These are phyloP conservation scores for Nothocercus nigrocapillus DNA, from an alignment of 2,113 vertebrate genomes.

Conservation along the genomic window DNA sequence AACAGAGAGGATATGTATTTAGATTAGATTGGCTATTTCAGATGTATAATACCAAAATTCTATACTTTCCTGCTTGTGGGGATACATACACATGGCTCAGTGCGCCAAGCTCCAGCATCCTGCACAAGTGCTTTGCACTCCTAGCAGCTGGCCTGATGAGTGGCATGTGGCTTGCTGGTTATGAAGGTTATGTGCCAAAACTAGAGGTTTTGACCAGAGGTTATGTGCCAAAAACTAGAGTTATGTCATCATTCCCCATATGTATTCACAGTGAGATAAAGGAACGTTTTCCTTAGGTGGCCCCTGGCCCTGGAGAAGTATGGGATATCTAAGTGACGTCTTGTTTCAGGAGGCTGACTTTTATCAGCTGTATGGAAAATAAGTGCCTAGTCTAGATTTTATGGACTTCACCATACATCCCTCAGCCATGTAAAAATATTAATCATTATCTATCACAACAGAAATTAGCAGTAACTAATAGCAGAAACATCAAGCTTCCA, in stretches of 20 bases:
- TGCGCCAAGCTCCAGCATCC: background rate
- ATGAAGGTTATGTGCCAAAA: background rate
- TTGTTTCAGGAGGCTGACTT: background rate
- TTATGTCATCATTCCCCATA: background rate
- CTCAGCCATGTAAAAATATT: background rate
- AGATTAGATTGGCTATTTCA: background rate
- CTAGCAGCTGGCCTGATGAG: background rate
- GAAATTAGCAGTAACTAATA: background rate
- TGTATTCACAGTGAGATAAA: background rate
- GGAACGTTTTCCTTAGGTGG: background rate
- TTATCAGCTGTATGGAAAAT: background rate
- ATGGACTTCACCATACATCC: background rate
- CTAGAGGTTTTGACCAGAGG: background rate
- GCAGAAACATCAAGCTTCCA: background rate
- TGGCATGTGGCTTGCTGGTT: background rate
- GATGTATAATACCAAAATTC: background rate
- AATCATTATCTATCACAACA: background rate
- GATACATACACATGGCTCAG: background rate
- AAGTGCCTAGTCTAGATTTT: background rate
- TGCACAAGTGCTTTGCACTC: rapidly evolving
- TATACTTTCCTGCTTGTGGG: background rate
- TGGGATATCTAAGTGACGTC: background rate
- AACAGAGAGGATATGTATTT: background rate
- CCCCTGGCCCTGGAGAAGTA: background rate
- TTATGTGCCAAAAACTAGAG: background rate